These are phyloP conservation scores for Augochlora pura DNA, from an alignment of 1,140 invertebrate genomes.

Conservation along the genomic window DNA sequence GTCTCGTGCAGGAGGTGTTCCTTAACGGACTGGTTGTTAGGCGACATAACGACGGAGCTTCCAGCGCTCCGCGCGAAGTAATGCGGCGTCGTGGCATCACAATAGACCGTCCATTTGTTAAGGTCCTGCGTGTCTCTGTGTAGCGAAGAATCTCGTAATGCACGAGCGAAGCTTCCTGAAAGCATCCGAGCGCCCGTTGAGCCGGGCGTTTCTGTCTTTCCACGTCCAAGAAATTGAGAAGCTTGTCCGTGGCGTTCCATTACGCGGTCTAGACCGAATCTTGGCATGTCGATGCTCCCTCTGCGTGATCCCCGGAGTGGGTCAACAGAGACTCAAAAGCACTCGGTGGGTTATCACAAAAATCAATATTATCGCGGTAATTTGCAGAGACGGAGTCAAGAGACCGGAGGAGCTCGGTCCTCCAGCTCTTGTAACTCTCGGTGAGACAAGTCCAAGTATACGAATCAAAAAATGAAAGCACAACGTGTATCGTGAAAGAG, in stretches of 20 bases:
- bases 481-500: too few relatives aligned
- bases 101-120: conserved; percentile 47
- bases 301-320: too few relatives aligned
- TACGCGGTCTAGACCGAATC: conserved; percentile 14
- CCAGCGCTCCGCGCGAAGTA: background rate
- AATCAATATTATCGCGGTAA: too few relatives aligned
- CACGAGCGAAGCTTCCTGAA: conserved; percentile 11
- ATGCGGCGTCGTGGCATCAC: background rate
- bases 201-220: conserved; percentile 1
- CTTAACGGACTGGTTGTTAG: background rate
- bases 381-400: too few relatives aligned
- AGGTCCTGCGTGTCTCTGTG: conserved; percentile 14
- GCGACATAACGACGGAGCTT: background rate
- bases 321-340: background rate
- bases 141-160: conserved; percentile 39
- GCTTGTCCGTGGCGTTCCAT: conserved; percentile 21
- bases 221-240: conserved; percentile 46
- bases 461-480: too few relatives aligned
- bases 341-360: too few relatives aligned
- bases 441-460: too few relatives aligned
- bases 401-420: too few relatives aligned
- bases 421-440: too few relatives aligned
- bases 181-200: conserved; percentile 18
- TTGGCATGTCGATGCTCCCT: conserved; percentile 8
- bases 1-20: background rate